These are phyloP conservation scores for Ochotona curzoniae DNA, from an alignment of 2,113 vertebrate genomes.

Conservation along the genomic window DNA sequence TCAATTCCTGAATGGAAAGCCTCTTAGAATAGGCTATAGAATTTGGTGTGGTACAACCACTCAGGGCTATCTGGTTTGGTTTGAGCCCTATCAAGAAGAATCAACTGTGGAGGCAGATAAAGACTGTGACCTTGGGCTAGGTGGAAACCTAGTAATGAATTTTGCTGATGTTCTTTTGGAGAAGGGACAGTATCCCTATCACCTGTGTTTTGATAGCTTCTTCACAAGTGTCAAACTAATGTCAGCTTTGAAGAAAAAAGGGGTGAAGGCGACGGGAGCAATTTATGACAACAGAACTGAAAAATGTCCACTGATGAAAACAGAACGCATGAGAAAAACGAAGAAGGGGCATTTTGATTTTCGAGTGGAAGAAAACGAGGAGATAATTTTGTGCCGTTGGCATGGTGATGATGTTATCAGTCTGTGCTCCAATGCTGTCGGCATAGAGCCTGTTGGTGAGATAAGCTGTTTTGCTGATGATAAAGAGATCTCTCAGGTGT, in stretches of 20 bases:
- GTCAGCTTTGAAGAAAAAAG: slow-evolving; percentile 76
- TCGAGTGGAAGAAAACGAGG: slow-evolving; percentile 70
- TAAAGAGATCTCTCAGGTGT: not conserved
- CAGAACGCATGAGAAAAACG: slow-evolving; percentile 62
- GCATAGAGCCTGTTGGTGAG: slow-evolving; percentile 61
- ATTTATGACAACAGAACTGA: slow-evolving; percentile 62
- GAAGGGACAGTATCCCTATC: slow-evolving; percentile 69
- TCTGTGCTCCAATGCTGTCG: slow-evolving; percentile 69
- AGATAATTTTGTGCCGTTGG: slow-evolving; percentile 75
- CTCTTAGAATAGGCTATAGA: slow-evolving; percentile 71
- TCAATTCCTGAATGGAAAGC: slow-evolving; percentile 67
- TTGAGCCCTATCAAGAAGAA: slow-evolving; percentile 74
- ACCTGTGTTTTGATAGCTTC: slow-evolving; percentile 69
- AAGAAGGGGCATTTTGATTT: slow-evolving; percentile 71
- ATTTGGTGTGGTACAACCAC: slow-evolving; percentile 72
- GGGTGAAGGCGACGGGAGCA: slow-evolving; percentile 66
- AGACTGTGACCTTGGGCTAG: slow-evolving; percentile 64
- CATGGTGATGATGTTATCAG: slow-evolving; percentile 43
- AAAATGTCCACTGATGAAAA: slow-evolving; percentile 67
- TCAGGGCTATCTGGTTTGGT: slow-evolving; percentile 74
- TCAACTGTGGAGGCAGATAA: not conserved
- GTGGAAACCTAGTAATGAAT: slow-evolving; percentile 71
- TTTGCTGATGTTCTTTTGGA: slow-evolving; percentile 72
- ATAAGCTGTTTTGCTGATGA: not conserved
- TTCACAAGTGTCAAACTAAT: slow-evolving; percentile 70